Base-by-base conservation (phyloP, 2,113 vertebrate species). In the Gymnogyps californianus region DNA sequence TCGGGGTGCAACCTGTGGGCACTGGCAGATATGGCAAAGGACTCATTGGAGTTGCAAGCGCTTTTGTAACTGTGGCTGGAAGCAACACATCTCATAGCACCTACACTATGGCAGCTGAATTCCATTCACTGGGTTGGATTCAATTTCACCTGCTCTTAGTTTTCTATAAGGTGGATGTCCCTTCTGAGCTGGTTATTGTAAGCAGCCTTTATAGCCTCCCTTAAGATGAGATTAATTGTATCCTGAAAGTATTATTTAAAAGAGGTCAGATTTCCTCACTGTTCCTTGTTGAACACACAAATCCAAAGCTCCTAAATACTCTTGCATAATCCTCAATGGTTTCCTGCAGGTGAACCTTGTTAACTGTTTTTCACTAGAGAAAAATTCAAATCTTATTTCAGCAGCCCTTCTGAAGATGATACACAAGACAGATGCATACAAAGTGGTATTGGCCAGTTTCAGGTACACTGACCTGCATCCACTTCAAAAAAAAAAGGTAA, bases 381-480 rank as follows among this genome's bases (percentile, higher is more conserved):
- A 91, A 81, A 93, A 64, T 7, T 28, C 25, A 91, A 67, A 69
- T 36, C 44, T 72, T 67, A 36, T 24, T 82, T 95, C 69, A 91
- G n/a, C 32, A 83, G 15, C 26, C 13, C 7, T 85, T 72, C 38
- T 62, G 31, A 72, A 77, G 32, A 61, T 42, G 31, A 40, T 59
- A 25, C 12, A 54, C 11, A 34, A 54, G 78, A 17, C 13, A 77
- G 28, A 52, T 16, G 6, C 16, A 59, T 42, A 36, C 9, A 11
- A 52, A 83, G 19, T 34, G 2, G 3, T 74, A 62, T 49, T 66
- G 47, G 20, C 17, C 26, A 57, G 13, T 84, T 47, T 70, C 34
- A 84, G 24, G 19, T 55, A 47, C 10, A n/a, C 1, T 0, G 3
- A 52, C 13, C 4, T 38, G 7, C 13, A 81, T 14, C 4, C 7